These are phyloP conservation scores for Oreochromis mossambicus DNA, from an alignment of 2,797 vertebrate genomes.

Conservation along the genomic window DNA sequence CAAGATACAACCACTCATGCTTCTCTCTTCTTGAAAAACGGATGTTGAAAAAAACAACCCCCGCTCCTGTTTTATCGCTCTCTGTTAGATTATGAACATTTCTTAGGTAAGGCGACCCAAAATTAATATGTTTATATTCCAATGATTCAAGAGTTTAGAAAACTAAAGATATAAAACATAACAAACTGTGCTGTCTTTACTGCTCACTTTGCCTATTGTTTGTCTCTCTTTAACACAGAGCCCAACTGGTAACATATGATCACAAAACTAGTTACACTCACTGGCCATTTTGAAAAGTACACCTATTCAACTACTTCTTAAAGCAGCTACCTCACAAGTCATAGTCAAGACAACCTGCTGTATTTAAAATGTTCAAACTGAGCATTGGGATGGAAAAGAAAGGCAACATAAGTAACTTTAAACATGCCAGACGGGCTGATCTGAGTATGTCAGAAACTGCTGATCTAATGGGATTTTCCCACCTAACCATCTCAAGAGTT, in stretches of 20 bases:
- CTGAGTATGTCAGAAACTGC: not conserved
- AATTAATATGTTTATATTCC: not conserved
- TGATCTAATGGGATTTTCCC: not conserved
- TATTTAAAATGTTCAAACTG: not conserved
- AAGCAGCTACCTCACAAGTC: not conserved
- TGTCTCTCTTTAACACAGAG: not conserved
- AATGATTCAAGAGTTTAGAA: not conserved
- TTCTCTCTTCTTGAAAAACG: not conserved
- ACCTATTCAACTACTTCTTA: not conserved
- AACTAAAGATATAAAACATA: not conserved
- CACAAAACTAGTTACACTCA: not conserved
- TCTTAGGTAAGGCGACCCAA: not conserved
- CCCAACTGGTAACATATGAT: not conserved
- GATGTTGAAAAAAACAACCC: not conserved
- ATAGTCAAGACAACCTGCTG: not conserved
- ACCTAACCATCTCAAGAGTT: not conserved
- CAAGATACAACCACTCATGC: slow-evolving; percentile 38
- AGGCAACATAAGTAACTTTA: not conserved
- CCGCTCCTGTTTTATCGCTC: not conserved
- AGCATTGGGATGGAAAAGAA: not conserved
- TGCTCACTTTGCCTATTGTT: not conserved
- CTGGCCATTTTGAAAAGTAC: not conserved
- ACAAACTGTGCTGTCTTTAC: not conserved
- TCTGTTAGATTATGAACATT: not conserved
- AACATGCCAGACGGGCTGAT: not conserved